These are phyloP conservation scores for Actinostola sp. DNA, from an alignment of 92 coral and sea anemone species.

Conservation along the genomic window DNA sequence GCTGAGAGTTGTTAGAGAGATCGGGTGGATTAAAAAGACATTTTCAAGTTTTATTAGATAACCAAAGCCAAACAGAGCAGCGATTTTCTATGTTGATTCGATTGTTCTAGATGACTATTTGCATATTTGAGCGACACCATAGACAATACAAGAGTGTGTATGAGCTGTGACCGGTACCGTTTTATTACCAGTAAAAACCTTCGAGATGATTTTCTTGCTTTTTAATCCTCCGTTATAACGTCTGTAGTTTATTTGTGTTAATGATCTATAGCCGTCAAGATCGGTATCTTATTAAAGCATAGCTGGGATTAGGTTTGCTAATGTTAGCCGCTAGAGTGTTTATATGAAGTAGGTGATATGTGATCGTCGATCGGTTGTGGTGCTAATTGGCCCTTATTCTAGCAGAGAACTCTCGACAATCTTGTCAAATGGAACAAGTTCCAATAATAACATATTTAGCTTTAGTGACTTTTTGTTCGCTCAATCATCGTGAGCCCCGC, in stretches of 20 bases:
- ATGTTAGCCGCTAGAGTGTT: background rate
- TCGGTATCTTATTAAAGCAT: too few species aligned
- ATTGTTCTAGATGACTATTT: conserved; percentile 43
- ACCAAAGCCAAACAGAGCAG: conserved; percentile 2
- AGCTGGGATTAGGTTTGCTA: conserved; percentile 1
- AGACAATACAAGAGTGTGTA: conserved; percentile 77
- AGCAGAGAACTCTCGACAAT: conserved; percentile 11
- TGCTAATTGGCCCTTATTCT: conserved; percentile 40
- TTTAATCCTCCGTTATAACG: too few species aligned
- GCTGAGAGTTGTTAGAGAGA: background rate
- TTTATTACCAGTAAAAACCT: background rate
- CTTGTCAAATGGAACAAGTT: conserved; percentile 33
- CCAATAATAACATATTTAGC: conserved; percentile 23
- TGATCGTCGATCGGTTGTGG: conserved; percentile 35
- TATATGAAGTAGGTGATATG: conserved; percentile 37
- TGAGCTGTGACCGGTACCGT: conserved; percentile 40
- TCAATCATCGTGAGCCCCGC: conserved; percentile 15
- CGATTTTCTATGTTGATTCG: background rate
- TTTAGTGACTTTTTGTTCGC: conserved; percentile 38
- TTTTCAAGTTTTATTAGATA: conserved; percentile 26
- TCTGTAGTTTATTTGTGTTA: too few species aligned
- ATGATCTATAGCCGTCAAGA: too few species aligned
- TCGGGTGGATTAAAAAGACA: conserved; percentile 7
- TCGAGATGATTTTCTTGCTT: too few species aligned
- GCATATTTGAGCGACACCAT: conserved; percentile 75